Percentiles rank a stretch among this genome's conserved stretches.
These are phyloP conservation scores for Psephotus haematonotus DNA, from an alignment of 2,113 vertebrate genomes.

Conservation along the genomic window DNA sequence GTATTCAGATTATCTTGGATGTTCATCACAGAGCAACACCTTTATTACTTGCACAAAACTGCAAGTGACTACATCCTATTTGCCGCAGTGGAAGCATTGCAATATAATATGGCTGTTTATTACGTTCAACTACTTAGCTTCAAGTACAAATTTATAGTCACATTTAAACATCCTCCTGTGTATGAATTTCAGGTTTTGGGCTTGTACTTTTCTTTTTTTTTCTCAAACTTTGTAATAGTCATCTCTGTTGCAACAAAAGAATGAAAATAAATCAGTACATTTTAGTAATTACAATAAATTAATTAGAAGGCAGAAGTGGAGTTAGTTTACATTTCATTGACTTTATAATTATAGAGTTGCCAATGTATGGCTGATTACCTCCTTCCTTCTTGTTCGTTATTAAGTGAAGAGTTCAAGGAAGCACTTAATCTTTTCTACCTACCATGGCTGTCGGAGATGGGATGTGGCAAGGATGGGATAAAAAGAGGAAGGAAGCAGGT, in stretches of 20 bases:
- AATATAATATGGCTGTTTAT: background rate
- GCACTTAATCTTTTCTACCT: background rate
- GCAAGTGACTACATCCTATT: background rate
- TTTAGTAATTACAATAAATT: conserved; percentile 31
- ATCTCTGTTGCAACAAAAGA: background rate
- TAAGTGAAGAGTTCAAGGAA: conserved; percentile 2
- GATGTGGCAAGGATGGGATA: background rate
- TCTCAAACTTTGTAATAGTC: background rate
- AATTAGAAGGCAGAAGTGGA: conserved; percentile 21
- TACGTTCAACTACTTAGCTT: background rate
- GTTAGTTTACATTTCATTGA: conserved; percentile 39
- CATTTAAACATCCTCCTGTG: background rate
- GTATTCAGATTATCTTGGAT: background rate
- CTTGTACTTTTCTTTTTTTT: background rate
- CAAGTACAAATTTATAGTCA: background rate
- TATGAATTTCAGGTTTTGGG: background rate
- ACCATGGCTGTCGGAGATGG: background rate
- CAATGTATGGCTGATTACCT: background rate
- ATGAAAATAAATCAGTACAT: background rate
- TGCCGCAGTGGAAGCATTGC: background rate
- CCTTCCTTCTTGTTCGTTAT: conserved; percentile 4
- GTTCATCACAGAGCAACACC: background rate
- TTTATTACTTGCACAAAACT: background rate
- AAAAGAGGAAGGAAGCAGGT: conserved; percentile 37
- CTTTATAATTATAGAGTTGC: conserved; percentile 45